These are phyloP conservation scores for Orthonevra nobilis DNA, from an alignment of 2,888 invertebrate species.

Conservation along the genomic window DNA sequence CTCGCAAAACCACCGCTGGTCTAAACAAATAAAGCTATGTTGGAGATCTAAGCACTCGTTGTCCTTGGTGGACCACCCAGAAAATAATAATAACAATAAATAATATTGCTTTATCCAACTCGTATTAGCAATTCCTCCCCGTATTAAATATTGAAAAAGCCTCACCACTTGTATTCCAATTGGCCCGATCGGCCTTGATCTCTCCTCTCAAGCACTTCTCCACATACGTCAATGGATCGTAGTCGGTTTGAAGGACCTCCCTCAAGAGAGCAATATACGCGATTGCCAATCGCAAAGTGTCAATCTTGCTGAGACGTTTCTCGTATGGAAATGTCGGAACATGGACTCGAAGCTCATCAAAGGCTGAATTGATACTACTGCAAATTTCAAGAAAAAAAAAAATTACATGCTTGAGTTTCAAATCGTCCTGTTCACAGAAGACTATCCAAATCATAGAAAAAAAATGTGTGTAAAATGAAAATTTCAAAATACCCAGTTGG, in stretches of 20 bases:
- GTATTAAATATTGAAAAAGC: too few species aligned
- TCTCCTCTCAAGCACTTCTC: constrained; percentile 95
- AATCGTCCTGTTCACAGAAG: neutral
- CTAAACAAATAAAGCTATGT: too few species aligned
- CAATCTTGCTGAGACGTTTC: constrained; percentile 98
- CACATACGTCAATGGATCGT: constrained; percentile 95
- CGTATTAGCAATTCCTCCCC: too few species aligned
- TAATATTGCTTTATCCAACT: too few species aligned
- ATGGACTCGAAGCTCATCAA: constrained; percentile 97
- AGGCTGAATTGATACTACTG: constrained; percentile 99
- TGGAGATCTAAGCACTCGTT: too few species aligned
- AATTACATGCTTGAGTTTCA: neutral
- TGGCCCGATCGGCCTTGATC: constrained; percentile 92
- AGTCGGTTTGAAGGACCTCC: constrained; percentile 92
- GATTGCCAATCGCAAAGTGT: constrained; percentile 97
- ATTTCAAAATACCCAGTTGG: constrained; percentile 87
- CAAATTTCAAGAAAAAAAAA: constrained; percentile 78
- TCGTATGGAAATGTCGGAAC: constrained; percentile 99
- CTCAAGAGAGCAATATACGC: constrained; percentile 97
- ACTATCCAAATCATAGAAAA: constrained; percentile 43
- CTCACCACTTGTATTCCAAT: constrained; percentile 98
- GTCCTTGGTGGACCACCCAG: too few species aligned
- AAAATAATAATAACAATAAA: too few species aligned
- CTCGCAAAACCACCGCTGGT: too few species aligned
- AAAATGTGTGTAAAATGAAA: constrained; percentile 73